Evolutionary conservation across 2,888 invertebrate species (phyloP).

Genomic region (Drosophila austrosaltans): DNA sequence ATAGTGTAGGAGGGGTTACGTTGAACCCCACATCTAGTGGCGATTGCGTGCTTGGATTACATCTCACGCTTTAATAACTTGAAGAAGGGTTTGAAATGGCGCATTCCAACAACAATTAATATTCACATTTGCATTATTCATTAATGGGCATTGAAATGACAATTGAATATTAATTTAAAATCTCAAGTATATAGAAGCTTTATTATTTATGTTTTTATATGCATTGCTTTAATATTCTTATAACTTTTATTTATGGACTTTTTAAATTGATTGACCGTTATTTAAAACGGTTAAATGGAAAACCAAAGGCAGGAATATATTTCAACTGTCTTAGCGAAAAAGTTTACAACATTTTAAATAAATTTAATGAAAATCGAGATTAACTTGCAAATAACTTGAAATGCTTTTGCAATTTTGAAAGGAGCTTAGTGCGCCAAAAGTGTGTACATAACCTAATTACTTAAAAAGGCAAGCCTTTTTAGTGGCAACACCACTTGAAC

Average conservation of each 20-base stretch:
- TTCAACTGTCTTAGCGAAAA: no score
- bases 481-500: not conserved
- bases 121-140: not conserved
- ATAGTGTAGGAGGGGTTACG: not conserved
- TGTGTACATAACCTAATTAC: not conserved
- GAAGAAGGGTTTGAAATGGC: not conserved
- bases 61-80: constrained; percentile 49
- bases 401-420: no score
- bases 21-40: constrained; percentile 14
- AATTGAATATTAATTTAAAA: constrained; percentile 15
- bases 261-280: not conserved
- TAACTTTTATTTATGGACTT: not conserved
- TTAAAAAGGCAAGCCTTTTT: no score
- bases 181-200: not conserved
- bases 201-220: not conserved
- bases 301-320: no score
- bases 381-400: not conserved
- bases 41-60: constrained; percentile 52
- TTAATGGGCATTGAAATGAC: constrained; percentile 19
- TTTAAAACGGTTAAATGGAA: no score
- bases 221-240: not conserved
- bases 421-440: not conserved
- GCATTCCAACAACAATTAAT: not conserved
- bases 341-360: no score
- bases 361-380: not conserved